These are phyloP conservation scores for Cyanoderma ruficeps DNA, from an alignment of 2,113 vertebrate genomes.

Conservation along the genomic window DNA sequence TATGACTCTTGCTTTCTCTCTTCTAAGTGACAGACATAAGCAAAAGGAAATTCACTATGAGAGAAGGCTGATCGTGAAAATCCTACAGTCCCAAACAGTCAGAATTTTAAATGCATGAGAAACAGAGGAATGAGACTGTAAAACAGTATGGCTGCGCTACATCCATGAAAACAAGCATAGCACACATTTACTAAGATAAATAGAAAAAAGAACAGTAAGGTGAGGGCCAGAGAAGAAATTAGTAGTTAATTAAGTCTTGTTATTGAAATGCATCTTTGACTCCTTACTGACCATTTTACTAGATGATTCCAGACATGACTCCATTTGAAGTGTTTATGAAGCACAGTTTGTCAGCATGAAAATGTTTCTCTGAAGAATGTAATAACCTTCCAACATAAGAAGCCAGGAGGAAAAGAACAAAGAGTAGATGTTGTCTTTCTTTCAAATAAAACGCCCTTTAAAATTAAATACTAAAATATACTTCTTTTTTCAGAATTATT, in stretches of 20 bases:
- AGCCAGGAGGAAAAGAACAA: neutral
- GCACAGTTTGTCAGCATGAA: neutral
- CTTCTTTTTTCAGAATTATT: neutral
- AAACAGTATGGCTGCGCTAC: neutral
- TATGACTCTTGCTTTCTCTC: neutral
- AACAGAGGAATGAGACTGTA: neutral
- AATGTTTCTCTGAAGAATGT: neutral
- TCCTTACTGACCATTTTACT: neutral
- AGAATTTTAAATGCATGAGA: neutral
- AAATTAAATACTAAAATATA: neutral
- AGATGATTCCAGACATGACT: neutral
- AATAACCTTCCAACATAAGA: neutral
- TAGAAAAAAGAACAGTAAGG: neutral
- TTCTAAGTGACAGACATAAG: neutral
- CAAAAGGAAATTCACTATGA: neutral
- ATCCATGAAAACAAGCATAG: neutral
- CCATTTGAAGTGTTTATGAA: constrained; percentile 11
- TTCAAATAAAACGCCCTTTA: neutral
- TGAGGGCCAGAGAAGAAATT: neutral
- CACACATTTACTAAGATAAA: neutral
- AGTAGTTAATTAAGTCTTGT: constrained; percentile 6
- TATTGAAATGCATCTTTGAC: constrained; percentile 1
- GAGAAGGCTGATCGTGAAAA: neutral
- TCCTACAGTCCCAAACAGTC: neutral
- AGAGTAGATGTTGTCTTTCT: neutral